Evolutionary conservation across 1,140 invertebrate genomes (phyloP).

Genomic region (Dolichoris vasculosae): DNA sequence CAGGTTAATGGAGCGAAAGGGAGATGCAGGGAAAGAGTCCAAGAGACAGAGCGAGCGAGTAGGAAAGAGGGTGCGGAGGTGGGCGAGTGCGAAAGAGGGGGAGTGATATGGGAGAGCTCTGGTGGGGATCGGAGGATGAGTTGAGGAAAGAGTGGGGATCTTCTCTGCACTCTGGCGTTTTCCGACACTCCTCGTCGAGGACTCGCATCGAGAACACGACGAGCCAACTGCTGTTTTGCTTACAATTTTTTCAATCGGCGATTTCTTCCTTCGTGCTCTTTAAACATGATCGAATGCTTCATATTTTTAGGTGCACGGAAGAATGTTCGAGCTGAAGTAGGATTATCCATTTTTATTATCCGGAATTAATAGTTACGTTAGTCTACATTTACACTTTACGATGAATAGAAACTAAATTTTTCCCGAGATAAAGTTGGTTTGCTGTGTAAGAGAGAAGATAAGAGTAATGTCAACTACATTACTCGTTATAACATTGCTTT

Average conservation of each 20-base stretch:
- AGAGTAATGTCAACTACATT: too few relatives aligned
- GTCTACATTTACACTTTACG: too few relatives aligned
- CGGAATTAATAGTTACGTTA: too few relatives aligned
- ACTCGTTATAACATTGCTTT: too few relatives aligned
- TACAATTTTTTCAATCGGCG: background rate
- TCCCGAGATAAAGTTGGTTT: too few relatives aligned
- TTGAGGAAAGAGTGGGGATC: slow-evolving; percentile 8
- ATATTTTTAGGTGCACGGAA: too few relatives aligned
- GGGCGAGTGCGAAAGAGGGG: background rate
- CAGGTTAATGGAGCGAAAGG: slow-evolving; percentile 49
- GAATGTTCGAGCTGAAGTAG: too few relatives aligned
- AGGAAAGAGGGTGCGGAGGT: background rate
- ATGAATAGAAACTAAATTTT: too few relatives aligned
- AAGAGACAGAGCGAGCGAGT: background rate
- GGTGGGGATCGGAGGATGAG: background rate
- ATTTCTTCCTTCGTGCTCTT: background rate
- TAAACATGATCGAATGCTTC: background rate
- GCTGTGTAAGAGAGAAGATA: too few relatives aligned
- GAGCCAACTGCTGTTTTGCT: background rate
- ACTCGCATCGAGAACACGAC: background rate
- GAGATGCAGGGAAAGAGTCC: slow-evolving; percentile 3
- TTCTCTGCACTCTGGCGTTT: background rate
- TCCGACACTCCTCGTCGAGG: slow-evolving; percentile 40
- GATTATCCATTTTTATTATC: too few relatives aligned
- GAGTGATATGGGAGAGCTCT: slow-evolving; percentile 1